Percentiles rank a stretch among this genome's conserved stretches.
Conservation (phyloP, 2,113 vertebrate species). For the Lepus europaeus region DNA sequence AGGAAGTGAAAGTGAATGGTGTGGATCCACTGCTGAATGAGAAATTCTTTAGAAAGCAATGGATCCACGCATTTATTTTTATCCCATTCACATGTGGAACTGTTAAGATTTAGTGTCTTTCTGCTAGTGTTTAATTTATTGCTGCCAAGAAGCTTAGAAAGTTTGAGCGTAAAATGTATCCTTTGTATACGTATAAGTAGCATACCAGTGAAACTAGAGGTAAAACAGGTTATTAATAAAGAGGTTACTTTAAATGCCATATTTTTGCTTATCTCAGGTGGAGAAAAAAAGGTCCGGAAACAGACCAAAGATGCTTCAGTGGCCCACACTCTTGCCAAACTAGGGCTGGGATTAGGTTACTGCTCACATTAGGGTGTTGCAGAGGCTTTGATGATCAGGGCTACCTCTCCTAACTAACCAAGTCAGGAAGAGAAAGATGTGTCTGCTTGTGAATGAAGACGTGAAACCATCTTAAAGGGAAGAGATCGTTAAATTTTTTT, state of each 20-base stretch:
- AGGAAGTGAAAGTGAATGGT: slow-evolving; percentile 48
- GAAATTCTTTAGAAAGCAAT: slow-evolving; percentile 16
- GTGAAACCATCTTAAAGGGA: background rate
- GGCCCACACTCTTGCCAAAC: background rate
- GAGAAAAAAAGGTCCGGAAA: background rate
- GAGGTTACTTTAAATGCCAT: slow-evolving; percentile 24
- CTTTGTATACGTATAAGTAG: slow-evolving; percentile 38
- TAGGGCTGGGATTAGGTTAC: background rate
- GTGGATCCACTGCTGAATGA: background rate
- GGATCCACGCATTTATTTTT: slow-evolving; percentile 62
- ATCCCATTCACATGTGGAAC: slow-evolving; percentile 40
- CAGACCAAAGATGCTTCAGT: background rate
- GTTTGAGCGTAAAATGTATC: slow-evolving; percentile 19
- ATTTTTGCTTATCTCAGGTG: background rate
- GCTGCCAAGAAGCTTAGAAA: slow-evolving; percentile 42
- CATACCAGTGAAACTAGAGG: slow-evolving; percentile 35
- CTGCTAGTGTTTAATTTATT: slow-evolving; percentile 63
- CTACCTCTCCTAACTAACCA: background rate
- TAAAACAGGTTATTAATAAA: background rate
- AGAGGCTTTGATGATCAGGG: background rate
- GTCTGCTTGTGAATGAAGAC: slow-evolving; percentile 2
- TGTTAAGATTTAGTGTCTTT: slow-evolving; percentile 66
- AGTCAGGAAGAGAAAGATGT: background rate
- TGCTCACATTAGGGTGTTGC: background rate
- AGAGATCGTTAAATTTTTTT: background rate